phyloP scores from a whole-genome alignment of 2,797 vertebrate species.

The Rhadinocentrus ornatus region DNA sequence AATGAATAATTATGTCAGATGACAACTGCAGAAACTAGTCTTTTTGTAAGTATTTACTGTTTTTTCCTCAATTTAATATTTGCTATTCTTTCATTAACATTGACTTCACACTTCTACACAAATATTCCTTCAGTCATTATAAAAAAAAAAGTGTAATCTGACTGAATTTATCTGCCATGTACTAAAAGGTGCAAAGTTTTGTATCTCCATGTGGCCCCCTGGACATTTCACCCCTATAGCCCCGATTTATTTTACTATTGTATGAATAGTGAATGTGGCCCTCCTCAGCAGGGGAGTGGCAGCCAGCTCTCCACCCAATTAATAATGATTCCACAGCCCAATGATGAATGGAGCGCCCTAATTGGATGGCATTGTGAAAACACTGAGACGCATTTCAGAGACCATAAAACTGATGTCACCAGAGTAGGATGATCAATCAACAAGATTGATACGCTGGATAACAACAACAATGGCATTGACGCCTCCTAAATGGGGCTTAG shows the following conservation, averaged over 20 bases:
- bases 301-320: slow-evolving; percentile 82
- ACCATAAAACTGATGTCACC: slow-evolving; percentile 84
- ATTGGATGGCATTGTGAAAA: slow-evolving; percentile 87
- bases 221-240: slow-evolving; percentile 31
- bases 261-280: slow-evolving; percentile 70
- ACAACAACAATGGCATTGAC: slow-evolving; percentile 81
- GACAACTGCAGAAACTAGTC: slow-evolving; percentile 2
- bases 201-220: slow-evolving; percentile 36
- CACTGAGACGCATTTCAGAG: slow-evolving; percentile 83
- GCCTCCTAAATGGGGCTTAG: slow-evolving; percentile 78
- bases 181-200: slow-evolving; percentile 49
- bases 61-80: slow-evolving; percentile 1
- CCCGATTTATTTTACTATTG: slow-evolving; percentile 52
- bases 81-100: background rate
- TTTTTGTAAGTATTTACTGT: background rate
- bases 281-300: slow-evolving; percentile 81
- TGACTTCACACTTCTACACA: background rate
- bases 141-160: background rate
- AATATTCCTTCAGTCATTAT: background rate
- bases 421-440: slow-evolving; percentile 84
- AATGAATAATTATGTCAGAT: background rate
- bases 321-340: slow-evolving; percentile 83
- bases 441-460: slow-evolving; percentile 83
- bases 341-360: slow-evolving; percentile 86
- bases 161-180: slow-evolving; percentile 2